phyloP scores from a whole-genome alignment of 2,888 invertebrate species.

The Halictus quadricinctus region DNA sequence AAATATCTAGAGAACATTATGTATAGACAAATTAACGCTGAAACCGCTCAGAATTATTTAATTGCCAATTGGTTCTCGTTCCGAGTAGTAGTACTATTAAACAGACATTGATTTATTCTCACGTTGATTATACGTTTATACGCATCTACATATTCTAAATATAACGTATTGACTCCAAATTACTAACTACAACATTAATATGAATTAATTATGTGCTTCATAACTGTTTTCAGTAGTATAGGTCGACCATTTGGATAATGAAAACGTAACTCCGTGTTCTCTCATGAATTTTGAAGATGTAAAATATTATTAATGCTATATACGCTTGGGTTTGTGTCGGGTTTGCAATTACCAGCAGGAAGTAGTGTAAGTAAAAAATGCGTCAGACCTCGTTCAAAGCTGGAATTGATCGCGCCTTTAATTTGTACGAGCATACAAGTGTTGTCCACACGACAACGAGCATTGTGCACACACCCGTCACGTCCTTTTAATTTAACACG shows the following conservation, averaged over 20 bases:
- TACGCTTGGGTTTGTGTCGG: background rate
- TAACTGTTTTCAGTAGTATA: background rate
- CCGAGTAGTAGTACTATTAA: too few species aligned
- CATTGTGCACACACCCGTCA: background rate
- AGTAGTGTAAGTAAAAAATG: background rate
- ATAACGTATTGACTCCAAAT: too few species aligned
- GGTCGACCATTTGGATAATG: background rate
- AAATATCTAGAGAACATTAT: too few species aligned
- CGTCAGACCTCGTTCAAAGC: background rate
- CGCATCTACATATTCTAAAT: background rate
- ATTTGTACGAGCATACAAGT: background rate
- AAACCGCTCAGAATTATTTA: too few species aligned
- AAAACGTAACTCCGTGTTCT: background rate
- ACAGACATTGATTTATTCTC: too few species aligned
- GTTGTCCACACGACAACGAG: background rate
- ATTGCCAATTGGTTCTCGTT: too few species aligned
- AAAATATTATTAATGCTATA: background rate
- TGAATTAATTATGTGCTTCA: background rate
- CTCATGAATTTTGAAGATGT: background rate
- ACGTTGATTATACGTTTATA: too few species aligned
- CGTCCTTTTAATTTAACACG: background rate
- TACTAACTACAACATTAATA: background rate
- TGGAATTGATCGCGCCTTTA: background rate
- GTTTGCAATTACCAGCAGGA: background rate
- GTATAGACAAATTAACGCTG: too few species aligned